These are phyloP conservation scores for Papilio polyxenes DNA, from an alignment of 1,140 invertebrate genomes.

Conservation along the genomic window DNA sequence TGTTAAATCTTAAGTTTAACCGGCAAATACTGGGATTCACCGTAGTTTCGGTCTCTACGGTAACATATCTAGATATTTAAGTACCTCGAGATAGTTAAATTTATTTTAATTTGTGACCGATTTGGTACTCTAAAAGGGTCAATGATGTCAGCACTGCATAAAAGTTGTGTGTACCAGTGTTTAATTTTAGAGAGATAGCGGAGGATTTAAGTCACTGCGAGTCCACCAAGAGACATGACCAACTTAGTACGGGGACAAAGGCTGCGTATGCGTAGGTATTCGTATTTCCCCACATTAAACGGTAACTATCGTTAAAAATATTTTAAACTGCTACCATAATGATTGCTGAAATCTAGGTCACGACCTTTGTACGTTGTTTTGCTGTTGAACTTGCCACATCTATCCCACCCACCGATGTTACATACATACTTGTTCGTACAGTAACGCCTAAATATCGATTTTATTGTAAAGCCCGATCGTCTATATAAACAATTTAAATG, in stretches of 20 bases:
- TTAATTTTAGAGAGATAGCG: background rate
- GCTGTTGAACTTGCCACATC: background rate
- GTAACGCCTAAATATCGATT: constrained; percentile 6
- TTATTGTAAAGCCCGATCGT: background rate
- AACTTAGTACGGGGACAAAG: background rate
- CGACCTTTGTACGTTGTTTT: background rate
- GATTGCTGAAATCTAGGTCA: background rate
- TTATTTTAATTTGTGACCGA: no score
- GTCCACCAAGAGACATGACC: background rate
- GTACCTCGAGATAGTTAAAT: no score
- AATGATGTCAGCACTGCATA: no score
- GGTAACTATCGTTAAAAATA: background rate
- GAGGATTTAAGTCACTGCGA: background rate
- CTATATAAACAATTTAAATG: constrained; percentile 18
- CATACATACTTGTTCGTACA: background rate
- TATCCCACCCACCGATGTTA: background rate
- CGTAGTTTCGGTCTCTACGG: no score
- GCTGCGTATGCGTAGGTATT: background rate
- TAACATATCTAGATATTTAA: no score
- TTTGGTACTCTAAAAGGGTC: no score
- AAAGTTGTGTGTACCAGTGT: no score
- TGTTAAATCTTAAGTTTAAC: no score
- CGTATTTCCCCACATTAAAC: background rate
- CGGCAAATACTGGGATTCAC: no score
- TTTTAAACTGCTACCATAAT: background rate